Conservation (phyloP, 2,888 invertebrate species). For the Charanyca ferruginea region DNA sequence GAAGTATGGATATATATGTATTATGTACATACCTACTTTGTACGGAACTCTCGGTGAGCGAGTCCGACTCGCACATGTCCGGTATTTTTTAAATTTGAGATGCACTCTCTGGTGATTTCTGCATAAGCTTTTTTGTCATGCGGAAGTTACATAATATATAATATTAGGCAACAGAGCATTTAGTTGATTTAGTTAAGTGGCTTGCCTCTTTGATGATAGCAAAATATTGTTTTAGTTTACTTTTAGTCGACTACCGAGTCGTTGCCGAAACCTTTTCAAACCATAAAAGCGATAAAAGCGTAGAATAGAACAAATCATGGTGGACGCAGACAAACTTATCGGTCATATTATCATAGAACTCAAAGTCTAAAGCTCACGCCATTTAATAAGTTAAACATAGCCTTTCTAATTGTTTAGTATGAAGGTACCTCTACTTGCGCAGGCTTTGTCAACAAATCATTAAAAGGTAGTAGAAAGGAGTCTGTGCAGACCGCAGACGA, state of each 20-base stretch:
- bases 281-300: neutral
- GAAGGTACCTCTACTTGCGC: conserved; percentile 24
- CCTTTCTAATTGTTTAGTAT: conserved; percentile 55
- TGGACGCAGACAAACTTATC: conserved; percentile 3
- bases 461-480: conserved; percentile 45
- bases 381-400: conserved; percentile 50
- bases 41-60: too few species aligned
- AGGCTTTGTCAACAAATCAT: conserved; percentile 54
- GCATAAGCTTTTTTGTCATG: neutral
- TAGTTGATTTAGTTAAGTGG: neutral
- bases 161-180: neutral
- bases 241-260: neutral
- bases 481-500: conserved; percentile 14
- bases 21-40: too few species aligned
- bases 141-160: neutral
- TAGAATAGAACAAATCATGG: conserved; percentile 9
- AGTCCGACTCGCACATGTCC: too few species aligned
- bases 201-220: neutral
- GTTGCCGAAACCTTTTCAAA: conserved; percentile 4
- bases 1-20: too few species aligned
- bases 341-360: conserved; percentile 15
- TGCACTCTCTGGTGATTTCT: neutral
- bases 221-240: neutral
- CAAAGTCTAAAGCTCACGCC: conserved; percentile 27
- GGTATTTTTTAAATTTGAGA: neutral